phyloP scores from a whole-genome alignment of 2,797 vertebrate genomes.

The Xenentodon cancila region DNA sequence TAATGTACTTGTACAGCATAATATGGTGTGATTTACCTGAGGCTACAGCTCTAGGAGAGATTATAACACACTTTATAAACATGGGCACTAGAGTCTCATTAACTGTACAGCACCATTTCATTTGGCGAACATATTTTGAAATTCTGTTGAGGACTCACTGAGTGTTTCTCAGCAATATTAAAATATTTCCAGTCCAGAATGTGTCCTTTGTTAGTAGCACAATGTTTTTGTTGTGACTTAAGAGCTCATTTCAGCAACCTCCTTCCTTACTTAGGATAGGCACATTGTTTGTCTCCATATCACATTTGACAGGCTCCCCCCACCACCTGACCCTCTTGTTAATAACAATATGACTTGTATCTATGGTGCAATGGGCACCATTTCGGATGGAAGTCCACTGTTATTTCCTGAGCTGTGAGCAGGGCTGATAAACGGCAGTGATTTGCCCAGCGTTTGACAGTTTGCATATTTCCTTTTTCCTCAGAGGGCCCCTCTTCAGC shows the following conservation, averaged over 20 bases:
- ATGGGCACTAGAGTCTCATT: neutral
- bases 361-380: slow-evolving; percentile 36
- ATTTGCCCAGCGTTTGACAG: slow-evolving; percentile 80
- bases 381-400: slow-evolving; percentile 60
- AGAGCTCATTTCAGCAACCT: slow-evolving; percentile 55
- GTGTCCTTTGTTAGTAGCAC: too few species aligned
- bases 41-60: too few species aligned
- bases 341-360: slow-evolving; percentile 64
- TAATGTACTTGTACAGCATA: neutral
- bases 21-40: neutral
- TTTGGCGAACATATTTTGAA: slow-evolving; percentile 1
- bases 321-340: slow-evolving; percentile 33
- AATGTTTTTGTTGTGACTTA: slow-evolving; percentile 28
- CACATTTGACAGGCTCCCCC: slow-evolving; percentile 60
- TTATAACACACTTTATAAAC: neutral
- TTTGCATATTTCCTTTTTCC: slow-evolving; percentile 80
- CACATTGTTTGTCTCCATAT: slow-evolving; percentile 66
- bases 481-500: slow-evolving; percentile 79
- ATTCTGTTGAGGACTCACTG: slow-evolving; percentile 13
- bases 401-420: slow-evolving; percentile 69
- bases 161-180: slow-evolving; percentile 32
- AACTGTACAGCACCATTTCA: neutral
- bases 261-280: slow-evolving; percentile 33
- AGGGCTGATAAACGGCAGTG: slow-evolving; percentile 75
- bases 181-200: slow-evolving; percentile 21